Percentiles rank a stretch among this genome's conserved stretches.
phyloP scores from a whole-genome alignment of 1,140 invertebrate species.

The Meloidogyne floridensis region DNA sequence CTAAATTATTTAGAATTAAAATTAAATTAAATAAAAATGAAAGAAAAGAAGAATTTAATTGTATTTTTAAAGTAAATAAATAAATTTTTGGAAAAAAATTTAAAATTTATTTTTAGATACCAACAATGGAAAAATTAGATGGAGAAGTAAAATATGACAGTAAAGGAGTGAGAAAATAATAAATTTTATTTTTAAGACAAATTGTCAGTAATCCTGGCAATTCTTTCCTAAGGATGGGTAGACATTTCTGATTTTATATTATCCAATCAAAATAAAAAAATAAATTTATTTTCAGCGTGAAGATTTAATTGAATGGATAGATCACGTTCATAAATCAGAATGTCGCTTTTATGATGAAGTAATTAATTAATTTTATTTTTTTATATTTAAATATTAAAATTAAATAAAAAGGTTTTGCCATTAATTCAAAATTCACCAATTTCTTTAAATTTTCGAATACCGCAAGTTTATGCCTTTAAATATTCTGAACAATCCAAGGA shows the following conservation, averaged over 20 bases:
- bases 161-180: constrained; percentile 1
- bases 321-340: constrained; percentile 28
- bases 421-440: constrained; percentile 17
- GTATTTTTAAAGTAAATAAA: not conserved
- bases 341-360: constrained; percentile 15
- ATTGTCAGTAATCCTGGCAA: too few relatives aligned
- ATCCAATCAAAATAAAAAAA: not conserved
- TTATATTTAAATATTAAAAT: too few relatives aligned
- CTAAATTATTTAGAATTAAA: constrained; percentile 18
- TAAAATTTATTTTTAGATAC: not conserved
- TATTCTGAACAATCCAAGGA: not conserved
- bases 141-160: not conserved
- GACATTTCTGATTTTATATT: too few relatives aligned
- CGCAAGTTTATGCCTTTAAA: constrained; percentile 16
- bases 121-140: not conserved
- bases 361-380: not conserved
- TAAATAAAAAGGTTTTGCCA: not conserved
- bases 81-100: not conserved
- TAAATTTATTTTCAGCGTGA: not conserved
- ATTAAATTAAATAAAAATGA: not conserved
- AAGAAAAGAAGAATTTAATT: constrained; percentile 11
- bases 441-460: constrained; percentile 17
- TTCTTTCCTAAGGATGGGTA: too few relatives aligned
- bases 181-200: not conserved
- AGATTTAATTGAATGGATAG: constrained; percentile 17